Evolutionary conservation across 2,113 vertebrate genomes (phyloP), one percentile per base, ranked within the genome.

Genomic region (Podocnemis expansa): DNA sequence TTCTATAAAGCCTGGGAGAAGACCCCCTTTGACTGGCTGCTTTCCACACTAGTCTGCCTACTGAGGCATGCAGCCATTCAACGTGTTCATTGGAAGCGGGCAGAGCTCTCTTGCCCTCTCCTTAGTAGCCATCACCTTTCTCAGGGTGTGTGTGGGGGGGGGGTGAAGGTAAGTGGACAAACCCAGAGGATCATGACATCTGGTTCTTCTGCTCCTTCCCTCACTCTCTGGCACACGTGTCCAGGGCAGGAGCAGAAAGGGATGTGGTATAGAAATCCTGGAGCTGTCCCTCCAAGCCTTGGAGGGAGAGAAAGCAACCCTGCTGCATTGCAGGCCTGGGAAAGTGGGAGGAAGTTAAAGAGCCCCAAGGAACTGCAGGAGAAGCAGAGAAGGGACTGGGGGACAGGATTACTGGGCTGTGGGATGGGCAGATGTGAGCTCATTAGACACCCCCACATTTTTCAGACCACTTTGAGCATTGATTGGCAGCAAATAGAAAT

Each of bases 401-500:
- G 56, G 6, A 3, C 55, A 60, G 58, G 29, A 60, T 31, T 60
- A 12, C 58, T 31, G 13, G 58, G 25, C 58, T 60, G 13, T 5
- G 29, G 51, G 51, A 52, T 17, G 51, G 29, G 3, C 13, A 31
- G 27, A 60, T 31, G 58, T 31, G 31, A 13, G 16, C 2, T 63
- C 14, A 63, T 63, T 63, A 63, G 16, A 63, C 31, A 63, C 60
- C 60, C n/a, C 7, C 14, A 14, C 51, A 19, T 63, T 63, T 34
- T 63, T 63, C 31, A n/a, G 60, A 63, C 60, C 60, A 63, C 31
- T 34, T 63, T 63, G 34, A 63, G 31, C 60, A 63, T n/a, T 63
- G 31, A 5, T 6, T 31, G 49, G 14, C 11, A 3, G 2, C 11
- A 5, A 0, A 0, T 2, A n/a, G 19, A 43, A 17, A 10, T 5